Evolutionary conservation across 2,797 vertebrate genomes (phyloP).

Genomic region (Valencia hispanica): DNA sequence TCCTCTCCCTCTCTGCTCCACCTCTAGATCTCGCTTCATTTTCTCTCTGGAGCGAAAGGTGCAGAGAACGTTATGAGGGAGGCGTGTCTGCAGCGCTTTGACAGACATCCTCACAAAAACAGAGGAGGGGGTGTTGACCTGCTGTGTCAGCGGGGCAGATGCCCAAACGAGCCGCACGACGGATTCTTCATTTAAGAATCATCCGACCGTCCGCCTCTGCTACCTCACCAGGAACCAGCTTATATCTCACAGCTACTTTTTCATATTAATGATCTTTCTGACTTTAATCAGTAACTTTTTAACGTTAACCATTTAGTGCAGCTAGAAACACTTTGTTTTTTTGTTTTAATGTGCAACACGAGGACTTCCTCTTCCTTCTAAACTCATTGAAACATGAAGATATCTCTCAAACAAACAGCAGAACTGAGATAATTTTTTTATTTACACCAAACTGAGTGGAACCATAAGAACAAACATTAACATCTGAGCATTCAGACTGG

Average conservation of each 20-base stretch:
- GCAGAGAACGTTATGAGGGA: no score
- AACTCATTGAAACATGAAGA: neutral
- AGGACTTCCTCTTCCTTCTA: neutral
- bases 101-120: no score
- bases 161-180: no score
- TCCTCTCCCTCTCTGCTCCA: no score
- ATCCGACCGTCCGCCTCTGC: no score
- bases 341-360: neutral
- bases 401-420: neutral
- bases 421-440: neutral
- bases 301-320: neutral
- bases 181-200: no score
- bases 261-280: neutral
- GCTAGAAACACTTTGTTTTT: neutral
- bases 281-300: constrained; percentile 1
- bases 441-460: neutral
- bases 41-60: no score
- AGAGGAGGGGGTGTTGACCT: no score
- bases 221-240: neutral
- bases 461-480: neutral
- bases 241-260: neutral
- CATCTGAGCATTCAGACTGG: neutral
- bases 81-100: no score
- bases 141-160: no score
- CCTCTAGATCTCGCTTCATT: no score